Evolutionary conservation across 2,113 vertebrate species (phyloP).

Genomic region (Albula glossodonta): DNA sequence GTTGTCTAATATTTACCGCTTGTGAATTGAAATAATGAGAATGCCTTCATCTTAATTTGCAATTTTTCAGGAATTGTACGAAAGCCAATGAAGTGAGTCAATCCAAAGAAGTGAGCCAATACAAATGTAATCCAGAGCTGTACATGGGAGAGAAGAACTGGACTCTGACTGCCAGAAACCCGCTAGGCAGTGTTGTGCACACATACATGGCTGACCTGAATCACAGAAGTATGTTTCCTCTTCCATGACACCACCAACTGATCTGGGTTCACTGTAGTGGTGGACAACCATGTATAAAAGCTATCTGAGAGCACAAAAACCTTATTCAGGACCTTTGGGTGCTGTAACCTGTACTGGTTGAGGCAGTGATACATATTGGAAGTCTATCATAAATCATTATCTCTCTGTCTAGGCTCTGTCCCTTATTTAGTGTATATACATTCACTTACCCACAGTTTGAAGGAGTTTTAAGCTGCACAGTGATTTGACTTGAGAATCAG

Average conservation of each 20-base stretch:
- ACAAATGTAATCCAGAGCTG: too few relatives aligned
- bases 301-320: too few relatives aligned
- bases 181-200: slow-evolving; percentile 37
- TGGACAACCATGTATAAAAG: too few relatives aligned
- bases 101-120: neutral
- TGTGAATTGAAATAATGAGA: neutral
- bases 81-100: neutral
- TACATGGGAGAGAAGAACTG: slow-evolving; percentile 42
- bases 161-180: slow-evolving; percentile 54
- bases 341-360: too few relatives aligned
- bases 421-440: too few relatives aligned
- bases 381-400: too few relatives aligned
- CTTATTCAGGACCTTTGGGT: too few relatives aligned
- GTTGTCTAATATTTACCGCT: neutral
- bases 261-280: neutral
- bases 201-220: slow-evolving; percentile 38
- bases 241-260: neutral
- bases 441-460: too few relatives aligned
- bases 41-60: neutral
- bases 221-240: slow-evolving; percentile 45
- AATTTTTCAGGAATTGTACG: slow-evolving; percentile 35
- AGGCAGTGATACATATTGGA: too few relatives aligned
- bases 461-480: too few relatives aligned
- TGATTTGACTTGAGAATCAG: too few relatives aligned
- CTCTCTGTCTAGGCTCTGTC: too few relatives aligned